Conservation (phyloP, 2,113 vertebrate genomes). For the Saiga tatarica region DNA sequence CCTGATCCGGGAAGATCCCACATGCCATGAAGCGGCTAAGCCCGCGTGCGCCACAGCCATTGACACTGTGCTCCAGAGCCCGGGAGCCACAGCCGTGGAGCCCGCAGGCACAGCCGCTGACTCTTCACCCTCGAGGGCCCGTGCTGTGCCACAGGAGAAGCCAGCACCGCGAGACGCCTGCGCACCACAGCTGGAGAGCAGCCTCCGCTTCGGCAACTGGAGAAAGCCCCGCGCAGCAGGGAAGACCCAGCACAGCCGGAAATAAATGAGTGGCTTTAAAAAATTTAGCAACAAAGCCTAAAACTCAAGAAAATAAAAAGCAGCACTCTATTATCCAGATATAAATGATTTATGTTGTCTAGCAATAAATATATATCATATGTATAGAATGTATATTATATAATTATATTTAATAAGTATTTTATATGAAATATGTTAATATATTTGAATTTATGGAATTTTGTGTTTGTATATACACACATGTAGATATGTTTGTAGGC, state of each 20-base stretch:
- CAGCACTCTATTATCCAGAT: not conserved
- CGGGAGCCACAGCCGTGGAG: not conserved
- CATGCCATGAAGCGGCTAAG: fast-evolving
- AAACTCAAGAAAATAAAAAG: not conserved
- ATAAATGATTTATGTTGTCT: not conserved
- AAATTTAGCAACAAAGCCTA: not conserved
- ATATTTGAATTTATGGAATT: not conserved
- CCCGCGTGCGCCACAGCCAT: fast-evolving
- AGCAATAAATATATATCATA: not conserved
- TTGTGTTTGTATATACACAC: not conserved
- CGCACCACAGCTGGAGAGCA: fast-evolving
- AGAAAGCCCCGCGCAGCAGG: fast-evolving
- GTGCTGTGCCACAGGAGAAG: not conserved
- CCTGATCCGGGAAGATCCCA: not conserved
- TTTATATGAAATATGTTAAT: not conserved
- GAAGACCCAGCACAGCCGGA: not conserved
- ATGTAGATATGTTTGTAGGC: fast-evolving
- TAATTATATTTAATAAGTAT: not conserved
- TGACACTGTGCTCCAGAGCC: not conserved
- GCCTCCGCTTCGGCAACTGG: not conserved
- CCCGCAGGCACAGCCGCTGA: fast-evolving
- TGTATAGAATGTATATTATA: not conserved
- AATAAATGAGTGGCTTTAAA: not conserved
- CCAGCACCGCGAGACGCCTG: fast-evolving
- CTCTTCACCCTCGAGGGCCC: not conserved